Conservation (phyloP, 2,888 invertebrate species). For the Salpingus planirostris region DNA sequence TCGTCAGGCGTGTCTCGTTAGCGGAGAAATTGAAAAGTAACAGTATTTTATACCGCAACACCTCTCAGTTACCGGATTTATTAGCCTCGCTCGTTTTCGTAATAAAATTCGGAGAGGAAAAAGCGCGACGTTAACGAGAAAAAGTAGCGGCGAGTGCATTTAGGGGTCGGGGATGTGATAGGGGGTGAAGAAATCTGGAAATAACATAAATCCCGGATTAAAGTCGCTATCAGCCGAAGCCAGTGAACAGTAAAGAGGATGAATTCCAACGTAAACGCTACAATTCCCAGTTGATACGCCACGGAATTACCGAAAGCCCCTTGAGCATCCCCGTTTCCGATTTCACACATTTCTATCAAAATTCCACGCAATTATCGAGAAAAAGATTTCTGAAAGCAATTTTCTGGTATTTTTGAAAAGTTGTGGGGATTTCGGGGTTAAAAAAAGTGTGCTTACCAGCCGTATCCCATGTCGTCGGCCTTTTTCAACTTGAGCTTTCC, state of each 20-base stretch:
- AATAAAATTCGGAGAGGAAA: too few relatives aligned
- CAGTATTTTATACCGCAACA: slow-evolving; percentile 6
- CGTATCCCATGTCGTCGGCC: slow-evolving; percentile 15
- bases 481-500: slow-evolving; percentile 22
- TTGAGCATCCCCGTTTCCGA: slow-evolving; percentile 9
- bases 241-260: slow-evolving; percentile 41
- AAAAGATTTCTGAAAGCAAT: too few relatives aligned
- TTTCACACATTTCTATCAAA: too few relatives aligned
- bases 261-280: slow-evolving; percentile 25
- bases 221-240: slow-evolving; percentile 37
- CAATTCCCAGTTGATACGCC: slow-evolving; percentile 12
- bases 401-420: too few relatives aligned
- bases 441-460: slow-evolving; percentile 10
- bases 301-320: too few relatives aligned
- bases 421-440: too few relatives aligned
- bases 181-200: slow-evolving; percentile 31
- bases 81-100: too few relatives aligned
- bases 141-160: too few relatives aligned
- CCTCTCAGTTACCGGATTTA: too few relatives aligned
- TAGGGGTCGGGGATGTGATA: too few relatives aligned
- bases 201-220: slow-evolving; percentile 43
- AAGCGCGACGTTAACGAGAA: too few relatives aligned
- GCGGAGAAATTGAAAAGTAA: slow-evolving; percentile 2
- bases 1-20: slow-evolving; percentile 1
- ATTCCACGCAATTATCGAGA: too few relatives aligned